phyloP scores from a whole-genome alignment of 2,113 vertebrate genomes.

The Loxodonta africana region DNA sequence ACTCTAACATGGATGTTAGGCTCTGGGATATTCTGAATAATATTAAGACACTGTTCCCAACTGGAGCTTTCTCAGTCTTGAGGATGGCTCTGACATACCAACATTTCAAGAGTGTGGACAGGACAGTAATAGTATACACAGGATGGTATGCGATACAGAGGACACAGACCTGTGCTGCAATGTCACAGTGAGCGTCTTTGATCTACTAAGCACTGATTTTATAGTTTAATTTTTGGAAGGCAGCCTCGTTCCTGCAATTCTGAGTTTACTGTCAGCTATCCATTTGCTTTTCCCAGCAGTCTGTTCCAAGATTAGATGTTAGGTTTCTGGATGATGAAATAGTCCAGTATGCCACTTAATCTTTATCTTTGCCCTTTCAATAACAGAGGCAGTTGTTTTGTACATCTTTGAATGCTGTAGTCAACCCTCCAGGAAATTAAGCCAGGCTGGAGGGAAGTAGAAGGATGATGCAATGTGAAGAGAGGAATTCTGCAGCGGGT shows the following conservation, averaged over 20 bases:
- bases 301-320: not conserved
- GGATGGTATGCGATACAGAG: not conserved
- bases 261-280: not conserved
- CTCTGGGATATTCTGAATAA: not conserved
- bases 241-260: not conserved
- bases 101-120: not conserved
- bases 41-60: not conserved
- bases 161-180: not conserved
- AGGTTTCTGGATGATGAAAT: not conserved
- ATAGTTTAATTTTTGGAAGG: not conserved
- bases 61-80: not conserved
- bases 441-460: not conserved
- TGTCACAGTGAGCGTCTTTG: not conserved
- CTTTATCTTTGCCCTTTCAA: not conserved
- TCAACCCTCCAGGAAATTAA: not conserved
- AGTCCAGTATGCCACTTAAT: not conserved
- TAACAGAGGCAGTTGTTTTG: not conserved
- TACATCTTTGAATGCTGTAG: not conserved
- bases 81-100: not conserved
- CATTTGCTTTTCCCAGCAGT: accelerated
- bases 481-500: not conserved
- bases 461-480: not conserved
- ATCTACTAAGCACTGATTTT: not conserved
- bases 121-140: too few relatives aligned
- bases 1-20: not conserved